Conservation (phyloP, 2,888 invertebrate species). For the Troilus luridus region DNA sequence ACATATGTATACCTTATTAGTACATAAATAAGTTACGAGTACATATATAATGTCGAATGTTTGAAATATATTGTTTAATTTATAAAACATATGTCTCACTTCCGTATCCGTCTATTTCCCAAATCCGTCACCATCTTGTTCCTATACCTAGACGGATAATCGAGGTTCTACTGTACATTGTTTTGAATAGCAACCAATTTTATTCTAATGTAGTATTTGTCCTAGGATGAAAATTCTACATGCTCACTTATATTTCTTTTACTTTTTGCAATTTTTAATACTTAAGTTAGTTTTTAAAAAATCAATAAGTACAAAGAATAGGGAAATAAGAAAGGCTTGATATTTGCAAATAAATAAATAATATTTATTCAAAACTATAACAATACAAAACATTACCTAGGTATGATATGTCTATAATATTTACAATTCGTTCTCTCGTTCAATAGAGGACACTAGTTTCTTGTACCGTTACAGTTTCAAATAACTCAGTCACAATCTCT, state of each 20-base stretch:
- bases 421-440: constrained; percentile 51
- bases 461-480: constrained; percentile 59
- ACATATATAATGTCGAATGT: no score
- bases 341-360: constrained; percentile 47
- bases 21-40: no score
- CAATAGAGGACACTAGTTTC: constrained; percentile 24
- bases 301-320: background rate
- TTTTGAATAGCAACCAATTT: background rate
- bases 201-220: background rate
- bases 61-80: no score
- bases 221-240: background rate
- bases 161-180: no score
- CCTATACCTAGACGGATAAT: no score
- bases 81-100: no score
- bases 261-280: background rate
- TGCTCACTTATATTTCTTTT: background rate
- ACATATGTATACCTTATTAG: no score
- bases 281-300: background rate
- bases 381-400: constrained; percentile 49
- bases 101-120: no score
- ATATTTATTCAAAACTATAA: constrained; percentile 58
- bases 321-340: background rate
- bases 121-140: no score
- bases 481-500: background rate
- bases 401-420: constrained; percentile 49